Percentiles rank a stretch among this genome's conserved stretches.
Conservation (phyloP, 2,113 vertebrate genomes). For the Hypanus sabinus region DNA sequence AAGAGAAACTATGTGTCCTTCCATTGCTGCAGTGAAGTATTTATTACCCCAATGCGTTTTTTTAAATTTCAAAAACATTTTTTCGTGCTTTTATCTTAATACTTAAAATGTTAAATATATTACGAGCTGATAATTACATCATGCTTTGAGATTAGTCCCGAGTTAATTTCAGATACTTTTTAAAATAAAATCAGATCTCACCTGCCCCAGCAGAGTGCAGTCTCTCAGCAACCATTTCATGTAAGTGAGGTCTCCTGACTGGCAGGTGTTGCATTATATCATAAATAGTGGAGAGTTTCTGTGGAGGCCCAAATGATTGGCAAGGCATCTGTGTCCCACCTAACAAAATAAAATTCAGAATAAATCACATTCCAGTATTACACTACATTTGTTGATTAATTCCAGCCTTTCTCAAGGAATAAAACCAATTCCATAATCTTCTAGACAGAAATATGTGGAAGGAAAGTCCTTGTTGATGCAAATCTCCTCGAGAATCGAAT, state of each 20-base stretch:
- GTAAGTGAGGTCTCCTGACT: conserved; percentile 57
- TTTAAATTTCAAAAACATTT: not conserved
- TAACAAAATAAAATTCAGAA: conserved; percentile 41
- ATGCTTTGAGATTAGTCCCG: not conserved
- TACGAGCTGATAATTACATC: not conserved
- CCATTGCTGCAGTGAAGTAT: not conserved
- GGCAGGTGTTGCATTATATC: conserved; percentile 58
- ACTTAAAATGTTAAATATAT: conserved; percentile 23
- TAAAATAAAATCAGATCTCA: conserved; percentile 42
- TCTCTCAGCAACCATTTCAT: conserved; percentile 48
- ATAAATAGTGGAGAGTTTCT: conserved; percentile 56
- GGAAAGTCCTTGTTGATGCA: not conserved
- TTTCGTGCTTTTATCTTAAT: not conserved
- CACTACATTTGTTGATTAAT: not conserved
- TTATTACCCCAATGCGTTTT: not conserved
- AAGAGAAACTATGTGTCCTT: not conserved
- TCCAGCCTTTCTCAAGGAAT: not conserved
- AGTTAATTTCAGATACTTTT: not conserved
- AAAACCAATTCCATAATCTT: not conserved
- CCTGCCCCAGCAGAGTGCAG: conserved; percentile 57
- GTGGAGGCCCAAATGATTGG: conserved; percentile 53
- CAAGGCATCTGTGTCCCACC: conserved; percentile 54
- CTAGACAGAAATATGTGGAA: not conserved
- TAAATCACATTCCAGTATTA: not conserved
- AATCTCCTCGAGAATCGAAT: not conserved